Evolutionary conservation across 1,140 invertebrate species (phyloP).

Genomic region (Dinothrombium tinctorium): DNA sequence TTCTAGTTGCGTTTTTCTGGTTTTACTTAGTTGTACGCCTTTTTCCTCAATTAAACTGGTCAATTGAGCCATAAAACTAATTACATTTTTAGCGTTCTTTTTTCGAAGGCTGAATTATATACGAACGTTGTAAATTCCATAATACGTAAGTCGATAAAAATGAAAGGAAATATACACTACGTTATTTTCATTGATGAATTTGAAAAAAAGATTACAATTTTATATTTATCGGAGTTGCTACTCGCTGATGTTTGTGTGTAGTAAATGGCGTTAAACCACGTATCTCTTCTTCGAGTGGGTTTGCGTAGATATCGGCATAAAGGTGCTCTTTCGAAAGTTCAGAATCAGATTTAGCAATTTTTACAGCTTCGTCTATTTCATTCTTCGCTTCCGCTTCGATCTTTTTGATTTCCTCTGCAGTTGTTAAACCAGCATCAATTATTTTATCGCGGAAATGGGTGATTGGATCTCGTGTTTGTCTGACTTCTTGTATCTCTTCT

Average conservation of each 20-base stretch:
- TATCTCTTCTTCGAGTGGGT: slow-evolving; percentile 35
- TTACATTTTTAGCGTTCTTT: too few relatives aligned
- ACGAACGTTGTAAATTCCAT: too few relatives aligned
- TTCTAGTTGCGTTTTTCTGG: too few relatives aligned
- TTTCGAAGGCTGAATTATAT: too few relatives aligned
- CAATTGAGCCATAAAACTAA: too few relatives aligned
- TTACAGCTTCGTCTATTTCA: slow-evolving; percentile 57
- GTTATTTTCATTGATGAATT: too few relatives aligned
- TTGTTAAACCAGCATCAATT: slow-evolving; percentile 36
- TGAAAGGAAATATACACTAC: too few relatives aligned
- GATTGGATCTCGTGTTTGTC: slow-evolving; percentile 67
- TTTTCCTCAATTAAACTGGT: too few relatives aligned
- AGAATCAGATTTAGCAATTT: slow-evolving; percentile 45
- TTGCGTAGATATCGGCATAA: slow-evolving; percentile 57
- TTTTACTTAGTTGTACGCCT: too few relatives aligned
- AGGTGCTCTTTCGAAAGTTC: slow-evolving; percentile 62
- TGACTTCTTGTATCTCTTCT: slow-evolving; percentile 71
- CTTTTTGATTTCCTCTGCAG: slow-evolving; percentile 54
- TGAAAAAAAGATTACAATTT: too few relatives aligned
- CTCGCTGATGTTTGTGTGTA: slow-evolving; percentile 25
- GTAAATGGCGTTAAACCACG: slow-evolving; percentile 33
- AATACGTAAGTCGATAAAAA: too few relatives aligned
- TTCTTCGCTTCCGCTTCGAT: slow-evolving; percentile 58
- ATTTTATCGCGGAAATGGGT: slow-evolving; percentile 48
- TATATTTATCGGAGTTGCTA: slow-evolving; percentile 28